Percentiles rank a stretch among this genome's conserved stretches.
phyloP scores from a whole-genome alignment of 2,113 vertebrate species.

The Sylvia atricapilla region DNA sequence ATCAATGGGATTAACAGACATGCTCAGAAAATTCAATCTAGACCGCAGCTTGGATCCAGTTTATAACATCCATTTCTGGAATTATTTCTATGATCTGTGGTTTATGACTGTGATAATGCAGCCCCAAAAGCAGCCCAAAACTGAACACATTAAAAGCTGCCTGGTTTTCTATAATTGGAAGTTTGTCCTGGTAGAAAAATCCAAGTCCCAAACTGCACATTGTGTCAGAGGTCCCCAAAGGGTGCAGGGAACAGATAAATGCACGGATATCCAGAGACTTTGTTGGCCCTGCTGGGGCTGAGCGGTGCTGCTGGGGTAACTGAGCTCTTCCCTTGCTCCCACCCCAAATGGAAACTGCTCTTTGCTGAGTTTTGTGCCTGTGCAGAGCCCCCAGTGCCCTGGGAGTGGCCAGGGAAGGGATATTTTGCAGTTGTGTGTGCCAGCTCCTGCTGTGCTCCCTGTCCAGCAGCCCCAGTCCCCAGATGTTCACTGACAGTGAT shows the following conservation, averaged over 20 bases:
- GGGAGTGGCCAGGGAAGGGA: accelerated
- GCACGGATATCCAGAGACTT: accelerated
- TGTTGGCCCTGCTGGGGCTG: not conserved
- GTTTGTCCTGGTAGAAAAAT: not conserved
- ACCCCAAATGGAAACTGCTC: not conserved
- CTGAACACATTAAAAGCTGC: not conserved
- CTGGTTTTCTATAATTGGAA: not conserved
- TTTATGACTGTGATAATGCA: not conserved
- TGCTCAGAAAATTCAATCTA: not conserved
- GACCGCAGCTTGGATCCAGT: not conserved
- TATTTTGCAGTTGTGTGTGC: not conserved
- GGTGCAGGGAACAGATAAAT: constrained; percentile 15
- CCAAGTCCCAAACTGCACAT: not conserved
- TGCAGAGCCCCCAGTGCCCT: not conserved
- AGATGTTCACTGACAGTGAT: accelerated
- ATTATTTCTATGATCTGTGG: not conserved
- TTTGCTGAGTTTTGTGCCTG: accelerated
- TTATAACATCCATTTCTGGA: not conserved
- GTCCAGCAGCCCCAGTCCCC: not conserved
- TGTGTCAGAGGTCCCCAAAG: not conserved
- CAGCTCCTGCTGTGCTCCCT: not conserved
- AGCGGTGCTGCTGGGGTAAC: not conserved
- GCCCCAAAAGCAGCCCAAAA: not conserved
- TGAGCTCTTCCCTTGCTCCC: not conserved
- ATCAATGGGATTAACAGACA: not conserved